These are phyloP conservation scores for Spinibarbus caldwelli DNA, from an alignment of 2,797 vertebrate species.

Conservation along the genomic window DNA sequence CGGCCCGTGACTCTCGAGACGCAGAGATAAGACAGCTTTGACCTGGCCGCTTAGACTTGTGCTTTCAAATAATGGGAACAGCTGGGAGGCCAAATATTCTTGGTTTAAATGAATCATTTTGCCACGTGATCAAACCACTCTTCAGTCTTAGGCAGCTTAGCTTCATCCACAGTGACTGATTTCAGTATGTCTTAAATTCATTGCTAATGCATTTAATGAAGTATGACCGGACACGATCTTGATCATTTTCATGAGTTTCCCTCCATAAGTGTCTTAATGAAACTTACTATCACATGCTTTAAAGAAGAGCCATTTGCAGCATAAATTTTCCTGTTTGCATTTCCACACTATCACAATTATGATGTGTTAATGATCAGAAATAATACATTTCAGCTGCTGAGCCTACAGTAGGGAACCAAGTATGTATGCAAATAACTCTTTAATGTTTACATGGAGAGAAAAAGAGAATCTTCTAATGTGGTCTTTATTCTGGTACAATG, in stretches of 20 bases:
- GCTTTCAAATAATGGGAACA: not conserved
- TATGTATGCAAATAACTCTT: not conserved
- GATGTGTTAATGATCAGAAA: too few relatives aligned
- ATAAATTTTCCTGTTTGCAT: not conserved
- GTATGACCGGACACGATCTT: not conserved
- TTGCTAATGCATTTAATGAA: not conserved
- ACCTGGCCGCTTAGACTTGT: not conserved
- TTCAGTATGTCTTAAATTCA: not conserved
- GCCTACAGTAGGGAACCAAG: not conserved
- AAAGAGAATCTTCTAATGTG: not conserved
- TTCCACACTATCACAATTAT: not conserved
- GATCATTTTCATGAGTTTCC: not conserved
- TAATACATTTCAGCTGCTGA: not conserved
- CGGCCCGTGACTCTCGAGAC: constrained; percentile 80
- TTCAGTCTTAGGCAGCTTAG: not conserved
- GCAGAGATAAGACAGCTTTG: constrained; percentile 63
- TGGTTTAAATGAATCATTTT: not conserved
- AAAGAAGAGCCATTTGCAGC: too few relatives aligned
- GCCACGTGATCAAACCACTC: not conserved
- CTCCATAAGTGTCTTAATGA: not conserved
- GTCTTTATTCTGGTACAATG: not conserved
- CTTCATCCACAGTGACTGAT: not conserved
- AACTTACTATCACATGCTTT: not conserved
- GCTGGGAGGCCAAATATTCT: not conserved
- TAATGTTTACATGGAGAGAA: not conserved